These are phyloP conservation scores for Himantopus leucocephalus DNA, from an alignment of 2,113 vertebrate genomes.

Conservation along the genomic window DNA sequence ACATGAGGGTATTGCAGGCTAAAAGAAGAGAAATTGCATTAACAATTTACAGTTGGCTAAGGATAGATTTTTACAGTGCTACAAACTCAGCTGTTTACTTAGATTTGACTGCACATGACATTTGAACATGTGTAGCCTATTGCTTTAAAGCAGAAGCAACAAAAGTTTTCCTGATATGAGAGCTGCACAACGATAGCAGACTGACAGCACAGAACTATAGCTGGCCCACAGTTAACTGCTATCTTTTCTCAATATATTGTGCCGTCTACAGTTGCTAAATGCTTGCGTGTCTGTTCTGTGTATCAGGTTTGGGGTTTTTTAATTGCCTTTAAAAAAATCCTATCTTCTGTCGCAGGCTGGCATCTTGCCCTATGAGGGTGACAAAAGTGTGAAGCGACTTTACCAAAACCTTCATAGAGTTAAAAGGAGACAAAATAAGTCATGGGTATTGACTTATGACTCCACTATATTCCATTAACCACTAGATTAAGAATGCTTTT, in stretches of 20 bases:
- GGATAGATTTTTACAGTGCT: conserved; percentile 24
- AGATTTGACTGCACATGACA: conserved; percentile 41
- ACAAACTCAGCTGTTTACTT: conserved; percentile 34
- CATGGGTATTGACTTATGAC: neutral
- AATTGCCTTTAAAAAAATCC: neutral
- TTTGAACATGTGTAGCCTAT: conserved; percentile 28
- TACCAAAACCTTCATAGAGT: neutral
- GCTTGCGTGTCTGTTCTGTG: neutral
- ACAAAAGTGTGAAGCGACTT: neutral
- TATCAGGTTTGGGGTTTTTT: neutral
- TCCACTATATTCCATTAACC: neutral
- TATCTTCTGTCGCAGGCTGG: neutral
- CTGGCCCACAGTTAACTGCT: neutral
- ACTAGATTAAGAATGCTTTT: neutral
- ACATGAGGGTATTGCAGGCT: conserved; percentile 47
- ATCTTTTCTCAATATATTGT: neutral
- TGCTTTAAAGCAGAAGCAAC: conserved; percentile 24
- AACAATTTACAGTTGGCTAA: conserved; percentile 48
- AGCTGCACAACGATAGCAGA: neutral
- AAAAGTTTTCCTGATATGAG: neutral
- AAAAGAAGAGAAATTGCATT: conserved; percentile 49
- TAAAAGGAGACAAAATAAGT: neutral
- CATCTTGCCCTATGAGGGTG: neutral
- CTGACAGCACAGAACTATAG: neutral
- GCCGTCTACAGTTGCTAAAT: neutral